These are phyloP conservation scores for Sarcophaga bullata DNA, from an alignment of 1,140 invertebrate species.

Conservation along the genomic window DNA sequence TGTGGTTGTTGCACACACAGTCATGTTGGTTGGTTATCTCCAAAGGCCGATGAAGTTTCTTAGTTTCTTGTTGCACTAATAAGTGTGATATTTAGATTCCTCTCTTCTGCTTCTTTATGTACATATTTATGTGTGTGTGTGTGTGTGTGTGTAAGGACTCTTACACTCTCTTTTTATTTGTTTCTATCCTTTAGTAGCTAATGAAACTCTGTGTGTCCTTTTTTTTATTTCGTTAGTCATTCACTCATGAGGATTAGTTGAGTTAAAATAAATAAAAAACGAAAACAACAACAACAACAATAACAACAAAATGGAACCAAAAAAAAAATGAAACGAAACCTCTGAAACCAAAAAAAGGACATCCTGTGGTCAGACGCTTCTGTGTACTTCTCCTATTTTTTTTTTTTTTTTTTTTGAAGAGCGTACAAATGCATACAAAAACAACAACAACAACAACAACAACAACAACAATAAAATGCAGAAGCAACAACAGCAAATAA, in stretches of 20 bases:
- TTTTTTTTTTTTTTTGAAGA: too few species aligned
- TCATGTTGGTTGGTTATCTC: not conserved
- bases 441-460: too few species aligned
- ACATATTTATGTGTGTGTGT: not conserved
- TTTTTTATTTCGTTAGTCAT: not conserved
- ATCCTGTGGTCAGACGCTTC: conserved; percentile 28
- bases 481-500: too few species aligned
- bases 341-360: conserved; percentile 31
- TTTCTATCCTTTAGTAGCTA: too few species aligned
- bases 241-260: conserved; percentile 29
- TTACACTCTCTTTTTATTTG: too few species aligned
- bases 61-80: not conserved
- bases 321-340: not conserved
- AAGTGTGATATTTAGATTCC: not conserved
- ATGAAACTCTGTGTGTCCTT: not conserved
- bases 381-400: not conserved
- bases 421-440: too few species aligned
- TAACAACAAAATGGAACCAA: not conserved
- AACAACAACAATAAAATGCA: too few species aligned
- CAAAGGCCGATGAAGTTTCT: not conserved
- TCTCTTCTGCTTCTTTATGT: not conserved
- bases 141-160: too few species aligned
- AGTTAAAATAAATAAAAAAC: conserved; percentile 4
- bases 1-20: not conserved
- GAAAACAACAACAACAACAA: conserved; percentile 9